Conservation (phyloP, 1,140 invertebrate genomes). For the Dermatophagoides farinae region DNA sequence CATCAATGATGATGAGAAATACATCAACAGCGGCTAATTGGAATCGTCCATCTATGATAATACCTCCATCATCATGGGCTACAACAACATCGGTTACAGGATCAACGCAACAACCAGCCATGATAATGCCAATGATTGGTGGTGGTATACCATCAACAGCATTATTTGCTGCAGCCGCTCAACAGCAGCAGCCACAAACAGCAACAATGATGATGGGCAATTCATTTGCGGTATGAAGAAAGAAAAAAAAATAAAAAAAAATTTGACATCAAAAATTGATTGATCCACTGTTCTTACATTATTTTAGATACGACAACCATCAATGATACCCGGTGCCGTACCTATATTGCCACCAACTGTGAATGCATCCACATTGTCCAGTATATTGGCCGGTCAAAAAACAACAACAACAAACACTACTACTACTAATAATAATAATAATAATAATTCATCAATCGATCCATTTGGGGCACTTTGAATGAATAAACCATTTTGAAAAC, state of each 20-base stretch:
- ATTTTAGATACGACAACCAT: neutral
- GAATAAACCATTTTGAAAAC: neutral
- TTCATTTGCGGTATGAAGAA: no score
- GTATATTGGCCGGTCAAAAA: neutral
- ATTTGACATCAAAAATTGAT: neutral
- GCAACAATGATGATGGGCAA: neutral
- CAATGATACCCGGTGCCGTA: conserved; percentile 6
- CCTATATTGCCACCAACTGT: neutral
- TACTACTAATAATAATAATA: neutral
- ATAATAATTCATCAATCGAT: neutral
- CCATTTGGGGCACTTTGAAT: conserved; percentile 10
- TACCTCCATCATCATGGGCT: neutral
- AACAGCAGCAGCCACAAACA: neutral
- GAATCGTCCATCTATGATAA: neutral
- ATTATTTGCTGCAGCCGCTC: neutral
- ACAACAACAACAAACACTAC: neutral
- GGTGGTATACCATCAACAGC: neutral
- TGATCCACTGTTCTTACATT: neutral
- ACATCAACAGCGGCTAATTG: neutral
- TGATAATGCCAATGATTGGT: neutral
- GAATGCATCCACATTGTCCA: neutral
- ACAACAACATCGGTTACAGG: neutral
- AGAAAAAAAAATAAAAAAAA: no score
- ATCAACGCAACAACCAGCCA: neutral
- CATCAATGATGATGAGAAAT: neutral